These are phyloP conservation scores for Rhynchotus rufescens DNA, from an alignment of 2,797 vertebrate species.

Conservation along the genomic window DNA sequence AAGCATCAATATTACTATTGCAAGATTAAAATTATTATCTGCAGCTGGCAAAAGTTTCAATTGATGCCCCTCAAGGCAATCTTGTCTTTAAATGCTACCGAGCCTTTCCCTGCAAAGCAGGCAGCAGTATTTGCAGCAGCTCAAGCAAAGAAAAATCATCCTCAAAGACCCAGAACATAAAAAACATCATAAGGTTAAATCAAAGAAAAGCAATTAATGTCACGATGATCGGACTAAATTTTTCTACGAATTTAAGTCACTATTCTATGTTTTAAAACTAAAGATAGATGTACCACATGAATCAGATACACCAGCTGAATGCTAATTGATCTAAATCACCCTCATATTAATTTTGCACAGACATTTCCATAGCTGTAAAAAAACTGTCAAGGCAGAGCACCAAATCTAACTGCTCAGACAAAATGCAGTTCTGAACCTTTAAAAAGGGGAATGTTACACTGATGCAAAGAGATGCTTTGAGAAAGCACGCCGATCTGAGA, in stretches of 20 bases:
- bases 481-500: not conserved
- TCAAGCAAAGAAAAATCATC: not conserved
- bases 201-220: slow-evolving; percentile 57
- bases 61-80: not conserved
- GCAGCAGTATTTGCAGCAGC: not conserved
- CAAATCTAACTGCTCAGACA: not conserved
- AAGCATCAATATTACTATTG: not conserved
- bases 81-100: not conserved
- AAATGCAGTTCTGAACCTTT: slow-evolving; percentile 24
- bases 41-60: not conserved
- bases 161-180: not conserved
- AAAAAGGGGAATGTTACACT: not conserved
- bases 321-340: slow-evolving; percentile 59
- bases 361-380: slow-evolving; percentile 5
- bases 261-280: slow-evolving; percentile 38
- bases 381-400: not conserved
- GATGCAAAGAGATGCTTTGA: not conserved
- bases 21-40: slow-evolving; percentile 5
- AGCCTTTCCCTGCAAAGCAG: not conserved
- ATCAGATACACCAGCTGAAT: slow-evolving; percentile 50
- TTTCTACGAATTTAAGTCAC: slow-evolving; percentile 36
- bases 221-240: slow-evolving; percentile 55
- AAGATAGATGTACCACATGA: slow-evolving; percentile 55
- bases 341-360: not conserved
- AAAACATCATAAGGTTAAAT: not conserved